Evolutionary conservation across 2,113 vertebrate genomes (phyloP).

Genomic region (Silurus meridionalis): DNA sequence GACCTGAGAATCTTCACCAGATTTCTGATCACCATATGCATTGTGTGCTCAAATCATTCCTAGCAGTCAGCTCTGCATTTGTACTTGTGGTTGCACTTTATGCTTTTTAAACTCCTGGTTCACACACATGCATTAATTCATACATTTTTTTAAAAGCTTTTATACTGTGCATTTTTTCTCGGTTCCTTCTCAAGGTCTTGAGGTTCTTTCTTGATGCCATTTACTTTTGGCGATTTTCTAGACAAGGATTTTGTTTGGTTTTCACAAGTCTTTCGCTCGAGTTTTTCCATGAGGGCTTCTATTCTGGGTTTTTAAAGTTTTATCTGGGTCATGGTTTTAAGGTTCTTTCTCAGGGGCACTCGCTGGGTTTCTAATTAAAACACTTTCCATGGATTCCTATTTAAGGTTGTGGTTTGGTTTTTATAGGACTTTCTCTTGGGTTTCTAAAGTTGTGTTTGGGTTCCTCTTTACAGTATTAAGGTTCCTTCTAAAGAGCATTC

Average conservation of each 20-base stretch:
- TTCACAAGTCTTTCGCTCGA: no score
- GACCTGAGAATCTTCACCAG: background rate
- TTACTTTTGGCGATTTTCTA: no score
- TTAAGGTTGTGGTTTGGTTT: background rate
- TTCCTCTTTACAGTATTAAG: background rate
- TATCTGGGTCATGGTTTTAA: background rate
- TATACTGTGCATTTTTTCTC: background rate
- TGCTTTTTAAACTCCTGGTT: background rate
- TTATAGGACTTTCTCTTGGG: background rate
- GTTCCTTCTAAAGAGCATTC: background rate
- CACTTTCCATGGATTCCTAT: background rate
- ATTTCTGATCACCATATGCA: background rate
- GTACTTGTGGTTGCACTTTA: background rate
- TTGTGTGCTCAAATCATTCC: background rate
- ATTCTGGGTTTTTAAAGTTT: no score
- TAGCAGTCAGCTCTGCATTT: conserved; percentile 9
- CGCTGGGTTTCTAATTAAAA: background rate
- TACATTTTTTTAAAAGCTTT: background rate
- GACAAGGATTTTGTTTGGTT: no score
- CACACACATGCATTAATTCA: background rate
- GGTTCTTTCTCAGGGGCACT: background rate
- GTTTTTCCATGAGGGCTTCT: no score
- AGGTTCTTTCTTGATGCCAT: background rate
- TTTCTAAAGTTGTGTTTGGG: background rate
- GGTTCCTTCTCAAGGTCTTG: background rate